Conservation (phyloP, 2,888 invertebrate species). For the Mesochorus sp. region DNA sequence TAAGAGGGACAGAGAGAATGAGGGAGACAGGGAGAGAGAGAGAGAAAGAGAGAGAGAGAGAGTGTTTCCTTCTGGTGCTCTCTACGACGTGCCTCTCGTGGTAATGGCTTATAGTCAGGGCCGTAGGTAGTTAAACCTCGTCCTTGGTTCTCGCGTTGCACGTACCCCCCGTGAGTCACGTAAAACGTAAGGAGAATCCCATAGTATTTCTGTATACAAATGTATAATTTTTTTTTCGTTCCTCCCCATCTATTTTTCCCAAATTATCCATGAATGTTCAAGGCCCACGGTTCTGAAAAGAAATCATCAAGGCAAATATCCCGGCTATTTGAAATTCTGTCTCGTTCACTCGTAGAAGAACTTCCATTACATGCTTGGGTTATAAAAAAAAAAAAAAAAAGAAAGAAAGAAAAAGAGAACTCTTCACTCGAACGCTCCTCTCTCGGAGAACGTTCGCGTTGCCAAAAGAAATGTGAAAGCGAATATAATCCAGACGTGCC, state of each 20-base stretch:
- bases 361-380: too few species aligned
- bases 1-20: conserved; percentile 63
- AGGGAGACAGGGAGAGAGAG: conserved; percentile 56
- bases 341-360: background rate
- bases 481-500: conserved; percentile 28
- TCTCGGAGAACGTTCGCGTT: background rate
- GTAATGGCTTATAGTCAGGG: conserved; percentile 79
- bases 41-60: conserved; percentile 23
- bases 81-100: conserved; percentile 68
- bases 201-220: background rate
- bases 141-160: conserved; percentile 46
- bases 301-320: background rate
- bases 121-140: conserved; percentile 68
- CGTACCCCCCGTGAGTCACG: background rate
- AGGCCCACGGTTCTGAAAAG: background rate
- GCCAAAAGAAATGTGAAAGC: conserved; percentile 42
- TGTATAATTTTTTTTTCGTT: background rate
- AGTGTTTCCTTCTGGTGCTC: conserved; percentile 47
- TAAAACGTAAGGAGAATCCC: background rate
- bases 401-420: background rate
- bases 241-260: too few species aligned
- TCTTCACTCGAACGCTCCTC: background rate
- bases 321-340: background rate
- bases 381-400: too few species aligned
- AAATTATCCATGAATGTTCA: background rate